Percentiles rank a stretch among this genome's conserved stretches.
phyloP scores from a whole-genome alignment of 2,113 vertebrate genomes.

The Butastur rufipennis region DNA sequence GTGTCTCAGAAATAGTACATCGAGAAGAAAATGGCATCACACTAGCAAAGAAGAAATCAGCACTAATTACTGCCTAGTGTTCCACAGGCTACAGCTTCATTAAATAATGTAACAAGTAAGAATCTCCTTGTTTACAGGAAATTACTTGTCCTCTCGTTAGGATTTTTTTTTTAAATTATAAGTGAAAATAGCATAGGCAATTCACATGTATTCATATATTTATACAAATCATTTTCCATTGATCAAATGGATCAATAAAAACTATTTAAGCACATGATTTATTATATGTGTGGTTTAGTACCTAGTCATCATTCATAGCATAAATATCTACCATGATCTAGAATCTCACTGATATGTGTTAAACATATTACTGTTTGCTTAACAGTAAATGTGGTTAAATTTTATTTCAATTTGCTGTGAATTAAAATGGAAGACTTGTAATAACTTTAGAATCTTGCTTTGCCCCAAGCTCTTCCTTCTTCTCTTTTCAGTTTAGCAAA shows the following conservation, averaged over 20 bases:
- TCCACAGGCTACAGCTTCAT: background rate
- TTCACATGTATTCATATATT: background rate
- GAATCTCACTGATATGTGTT: background rate
- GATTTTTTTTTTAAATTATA: background rate
- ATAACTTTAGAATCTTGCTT: background rate
- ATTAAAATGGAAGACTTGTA: background rate
- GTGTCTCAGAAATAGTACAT: background rate
- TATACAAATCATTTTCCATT: background rate
- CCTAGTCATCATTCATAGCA: background rate
- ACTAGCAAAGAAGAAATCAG: background rate
- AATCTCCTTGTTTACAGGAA: background rate
- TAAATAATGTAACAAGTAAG: background rate
- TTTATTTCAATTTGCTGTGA: background rate
- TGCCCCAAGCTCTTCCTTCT: background rate
- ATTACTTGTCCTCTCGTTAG: background rate
- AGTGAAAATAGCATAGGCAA: background rate
- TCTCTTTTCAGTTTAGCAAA: background rate
- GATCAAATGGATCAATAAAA: constrained; percentile 10
- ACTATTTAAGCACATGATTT: background rate
- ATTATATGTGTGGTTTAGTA: background rate
- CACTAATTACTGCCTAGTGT: background rate
- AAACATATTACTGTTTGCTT: background rate
- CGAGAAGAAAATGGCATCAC: background rate
- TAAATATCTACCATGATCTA: background rate
- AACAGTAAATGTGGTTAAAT: background rate